Conservation (phyloP, 2,113 vertebrate genomes). For the Okapia johnstoni region DNA sequence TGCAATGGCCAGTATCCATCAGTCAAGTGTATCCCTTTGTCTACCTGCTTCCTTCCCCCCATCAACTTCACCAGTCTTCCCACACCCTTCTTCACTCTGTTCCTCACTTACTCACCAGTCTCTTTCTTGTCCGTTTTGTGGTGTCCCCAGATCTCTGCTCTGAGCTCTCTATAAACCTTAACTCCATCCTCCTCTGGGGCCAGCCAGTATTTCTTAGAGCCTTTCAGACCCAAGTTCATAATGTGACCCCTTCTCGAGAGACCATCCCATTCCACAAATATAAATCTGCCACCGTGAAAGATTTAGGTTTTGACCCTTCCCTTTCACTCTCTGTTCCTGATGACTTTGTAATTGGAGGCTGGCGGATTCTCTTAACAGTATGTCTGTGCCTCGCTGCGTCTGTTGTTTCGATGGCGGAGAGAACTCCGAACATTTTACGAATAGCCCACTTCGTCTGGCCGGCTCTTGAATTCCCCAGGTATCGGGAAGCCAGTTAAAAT, state of each 20-base stretch:
- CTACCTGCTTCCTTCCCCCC: not conserved
- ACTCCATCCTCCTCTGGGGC: not conserved
- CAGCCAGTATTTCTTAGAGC: constrained; percentile 29
- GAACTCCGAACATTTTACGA: constrained; percentile 12
- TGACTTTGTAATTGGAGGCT: constrained; percentile 9
- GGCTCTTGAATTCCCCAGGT: constrained; percentile 28
- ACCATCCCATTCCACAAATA: not conserved
- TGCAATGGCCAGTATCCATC: not conserved
- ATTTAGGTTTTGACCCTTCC: not conserved
- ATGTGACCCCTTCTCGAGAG: not conserved
- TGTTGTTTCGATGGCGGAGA: not conserved
- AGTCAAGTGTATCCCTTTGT: not conserved
- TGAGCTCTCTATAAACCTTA: not conserved
- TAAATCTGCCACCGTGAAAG: constrained; percentile 33
- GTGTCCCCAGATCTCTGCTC: not conserved
- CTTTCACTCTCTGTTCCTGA: constrained; percentile 18
- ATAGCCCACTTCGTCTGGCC: not conserved
- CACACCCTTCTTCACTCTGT: not conserved
- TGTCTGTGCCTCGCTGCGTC: not conserved
- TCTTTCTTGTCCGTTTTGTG: not conserved
- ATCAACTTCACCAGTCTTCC: not conserved
- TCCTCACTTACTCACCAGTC: not conserved
- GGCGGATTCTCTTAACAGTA: not conserved
- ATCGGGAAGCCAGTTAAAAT: constrained; percentile 42
- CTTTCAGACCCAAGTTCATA: not conserved